Conservation (phyloP, 2,113 vertebrate species). For the Ornithorhynchus anatinus region DNA sequence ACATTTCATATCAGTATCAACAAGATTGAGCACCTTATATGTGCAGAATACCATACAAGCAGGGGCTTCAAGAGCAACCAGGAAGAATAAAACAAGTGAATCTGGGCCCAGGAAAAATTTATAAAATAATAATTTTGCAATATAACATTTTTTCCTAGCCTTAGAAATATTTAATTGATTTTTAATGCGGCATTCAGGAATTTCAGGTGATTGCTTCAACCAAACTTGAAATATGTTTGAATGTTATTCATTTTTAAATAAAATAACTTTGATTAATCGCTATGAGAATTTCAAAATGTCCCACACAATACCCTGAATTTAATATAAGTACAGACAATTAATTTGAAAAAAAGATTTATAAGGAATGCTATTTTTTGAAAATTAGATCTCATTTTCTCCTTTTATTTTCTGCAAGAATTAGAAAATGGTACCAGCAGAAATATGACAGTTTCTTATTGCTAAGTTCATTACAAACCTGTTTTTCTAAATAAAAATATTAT, state of each 20-base stretch:
- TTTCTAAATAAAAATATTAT: background rate
- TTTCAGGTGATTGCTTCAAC: constrained; percentile 42
- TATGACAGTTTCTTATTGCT: constrained; percentile 17
- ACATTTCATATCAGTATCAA: too few relatives aligned
- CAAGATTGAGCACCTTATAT: too few relatives aligned
- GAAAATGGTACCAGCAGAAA: background rate
- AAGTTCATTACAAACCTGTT: background rate
- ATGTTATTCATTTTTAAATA: constrained; percentile 36
- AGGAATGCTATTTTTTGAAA: constrained; percentile 41
- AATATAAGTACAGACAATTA: constrained; percentile 48
- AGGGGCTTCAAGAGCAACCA: too few relatives aligned
- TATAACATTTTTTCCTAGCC: too few relatives aligned
- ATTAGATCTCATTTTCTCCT: constrained; percentile 18
- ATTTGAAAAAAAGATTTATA: constrained; percentile 22
- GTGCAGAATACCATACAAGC: too few relatives aligned
- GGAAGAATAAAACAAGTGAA: too few relatives aligned
- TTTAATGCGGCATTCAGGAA: too few relatives aligned
- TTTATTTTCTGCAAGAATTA: constrained; percentile 4
- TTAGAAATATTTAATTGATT: too few relatives aligned
- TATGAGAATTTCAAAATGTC: constrained; percentile 47
- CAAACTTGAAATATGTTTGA: constrained; percentile 25
- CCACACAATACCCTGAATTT: constrained; percentile 47
- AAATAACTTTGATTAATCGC: constrained; percentile 44
- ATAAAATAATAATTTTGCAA: too few relatives aligned
- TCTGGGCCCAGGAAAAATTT: too few relatives aligned